Evolutionary conservation across 2,888 invertebrate species (phyloP), one percentile per base, ranked within the genome.

Genomic region (Craniophora ligustri): DNA sequence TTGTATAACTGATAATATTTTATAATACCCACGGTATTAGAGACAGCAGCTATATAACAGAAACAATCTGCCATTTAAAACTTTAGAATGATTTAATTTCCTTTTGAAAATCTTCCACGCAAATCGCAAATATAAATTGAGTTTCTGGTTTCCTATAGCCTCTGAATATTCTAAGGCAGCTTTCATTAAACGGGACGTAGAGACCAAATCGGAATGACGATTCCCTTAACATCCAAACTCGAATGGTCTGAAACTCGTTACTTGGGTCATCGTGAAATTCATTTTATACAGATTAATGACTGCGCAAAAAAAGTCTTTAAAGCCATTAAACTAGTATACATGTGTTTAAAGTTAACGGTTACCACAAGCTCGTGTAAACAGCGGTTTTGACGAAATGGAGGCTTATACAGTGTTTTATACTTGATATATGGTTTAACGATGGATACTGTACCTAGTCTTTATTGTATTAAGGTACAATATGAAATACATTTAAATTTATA

Each of bases 81-180:
- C 23, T 74, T 70, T 65, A 64, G 67, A 83, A 79, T 84, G 72
- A 82, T 81, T 84, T 80, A 78, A 86, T 85, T 85, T 84, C 74
- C 79, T 76, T n/a, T 51, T 58, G 55, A 67, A 75, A 67, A 73
- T 81, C 75, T 82, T 79, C 70, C 71, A 68, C 53, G 71, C n/a
- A 70, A 72, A 76, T 74, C 76, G 66, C 73, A 81, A 81, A 81
- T 77, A 81, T 72, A 83, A 86, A 84, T 85, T 84, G 76, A 76
- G 83, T 86, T 82, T 81, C 78, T 78, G 80, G 79, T 83, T 78
- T 68, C 66, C 74, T 75, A 73, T 75, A 58, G 67, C 67, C 67
- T 53, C 71, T 79, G 80, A 84, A 82, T 84, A 83, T 82, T 83
- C 75, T 67, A 75, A 65, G 65, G 71, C 69, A 78, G 71, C 74